Base-by-base conservation (phyloP, 2,113 vertebrate genomes). In the Collichthys lucidus region DNA sequence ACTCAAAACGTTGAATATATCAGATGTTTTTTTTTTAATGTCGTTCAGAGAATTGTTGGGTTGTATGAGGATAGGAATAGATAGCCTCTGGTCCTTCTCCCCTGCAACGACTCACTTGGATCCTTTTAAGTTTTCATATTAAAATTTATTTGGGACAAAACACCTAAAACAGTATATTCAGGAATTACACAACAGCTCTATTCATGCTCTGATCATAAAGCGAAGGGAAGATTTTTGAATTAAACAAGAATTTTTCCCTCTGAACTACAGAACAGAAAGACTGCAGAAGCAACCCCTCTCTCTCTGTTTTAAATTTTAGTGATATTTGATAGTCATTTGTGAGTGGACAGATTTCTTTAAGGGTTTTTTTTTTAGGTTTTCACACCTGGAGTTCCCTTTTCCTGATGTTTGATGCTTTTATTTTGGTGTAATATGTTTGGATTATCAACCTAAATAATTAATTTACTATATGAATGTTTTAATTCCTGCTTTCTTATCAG, bases 221-320 rank as follows among this genome's bases (percentile, higher is more conserved):
- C 1, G 19, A 78, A 55, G 55, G 31, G 31, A 35, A 55, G 42
- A 12, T 31, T 68, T 75, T 52, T 87, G 62, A 81, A 80, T 85
- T 79, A 83, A 85, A 77, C 42, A 84, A 19, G 42, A 11, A 1
- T 26, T 79, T 57, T 55, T 46, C 19, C 59, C 29, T 84, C 71
- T 78, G 86, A 86, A 86, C 46, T 47, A 9, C 11, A 57, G 62
- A 69, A 74, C 53, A 87, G 71, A 74, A 67, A 64, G 70, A 78
- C 57, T 75, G n/a, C 24, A 67, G 46, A 65, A 77, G 44, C 47
- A 81, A 19, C 9, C 62, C 72, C 62, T 77, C 61, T 74, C 35
- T 8, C 44, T 61, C 47, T 12, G 52, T 76, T 82, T 84, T 42
- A 29, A 24, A 60, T 49, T 44, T 44, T 49, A 35, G 16, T 73